These are phyloP conservation scores for Hestina assimilis DNA, from an alignment of 1,140 invertebrate genomes.

Conservation along the genomic window DNA sequence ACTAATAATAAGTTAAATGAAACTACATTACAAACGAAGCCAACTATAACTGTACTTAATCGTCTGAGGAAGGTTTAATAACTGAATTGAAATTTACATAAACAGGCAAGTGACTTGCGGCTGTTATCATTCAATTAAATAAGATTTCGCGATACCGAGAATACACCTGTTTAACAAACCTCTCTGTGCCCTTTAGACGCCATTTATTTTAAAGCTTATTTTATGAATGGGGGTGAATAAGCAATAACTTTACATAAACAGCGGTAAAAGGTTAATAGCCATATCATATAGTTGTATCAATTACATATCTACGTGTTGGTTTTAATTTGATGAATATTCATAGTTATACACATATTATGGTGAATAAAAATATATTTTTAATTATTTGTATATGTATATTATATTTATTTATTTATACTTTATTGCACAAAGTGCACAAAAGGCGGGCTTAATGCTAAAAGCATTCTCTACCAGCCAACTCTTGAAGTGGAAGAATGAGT, in stretches of 20 bases:
- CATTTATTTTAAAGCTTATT: conserved; percentile 19
- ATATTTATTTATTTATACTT: too few species aligned
- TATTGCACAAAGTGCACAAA: too few species aligned
- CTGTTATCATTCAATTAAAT: conserved; percentile 76
- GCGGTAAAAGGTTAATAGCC: conserved; percentile 5
- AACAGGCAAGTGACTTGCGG: conserved; percentile 66
- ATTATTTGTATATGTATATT: too few species aligned
- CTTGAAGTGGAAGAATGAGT: too few species aligned
- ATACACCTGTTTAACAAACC: conserved; percentile 18
- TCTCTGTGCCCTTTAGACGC: conserved; percentile 11
- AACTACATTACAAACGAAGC: conserved; percentile 38
- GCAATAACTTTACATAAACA: conserved; percentile 16
- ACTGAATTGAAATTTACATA: conserved; percentile 70
- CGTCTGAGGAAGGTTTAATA: conserved; percentile 60
- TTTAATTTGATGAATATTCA: conserved; percentile 2
- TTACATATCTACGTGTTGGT: background rate
- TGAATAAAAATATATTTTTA: too few species aligned
- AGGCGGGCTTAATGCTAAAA: too few species aligned
- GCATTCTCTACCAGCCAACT: too few species aligned
- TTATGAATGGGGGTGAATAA: conserved; percentile 17
- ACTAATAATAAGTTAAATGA: conserved; percentile 30
- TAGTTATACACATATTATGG: background rate
- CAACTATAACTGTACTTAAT: conserved; percentile 40
- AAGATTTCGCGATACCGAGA: conserved; percentile 27
- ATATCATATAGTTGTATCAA: conserved; percentile 4